A percentile compares a stretch with the other conserved stretches of the same genome.
Evolutionary conservation across 2,888 invertebrate genomes (phyloP).

Genomic region (Slavum lentiscoides): DNA sequence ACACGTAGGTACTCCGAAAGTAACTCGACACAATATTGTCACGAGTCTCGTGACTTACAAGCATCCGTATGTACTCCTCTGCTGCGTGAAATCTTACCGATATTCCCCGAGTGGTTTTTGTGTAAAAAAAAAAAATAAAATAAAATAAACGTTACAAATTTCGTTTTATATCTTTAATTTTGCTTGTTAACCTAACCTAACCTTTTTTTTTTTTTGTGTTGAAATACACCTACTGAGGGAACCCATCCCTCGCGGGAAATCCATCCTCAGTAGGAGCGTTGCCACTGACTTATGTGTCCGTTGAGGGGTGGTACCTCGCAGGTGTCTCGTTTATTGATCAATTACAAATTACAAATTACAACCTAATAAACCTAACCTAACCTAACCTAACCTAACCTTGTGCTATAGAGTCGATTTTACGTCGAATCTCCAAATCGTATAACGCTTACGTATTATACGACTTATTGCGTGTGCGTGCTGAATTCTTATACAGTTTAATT

Average conservation of each 20-base stretch:
- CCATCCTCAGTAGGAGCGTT: not conserved
- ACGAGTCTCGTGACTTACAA: not conserved
- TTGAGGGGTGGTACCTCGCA: not conserved
- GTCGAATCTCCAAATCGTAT: too few relatives aligned
- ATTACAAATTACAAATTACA: not conserved
- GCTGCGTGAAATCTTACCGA: conserved; percentile 9
- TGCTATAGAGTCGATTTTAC: too few relatives aligned
- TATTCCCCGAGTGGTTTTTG: conserved; percentile 16
- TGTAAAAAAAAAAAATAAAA: conserved; percentile 12
- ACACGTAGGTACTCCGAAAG: conserved; percentile 9
- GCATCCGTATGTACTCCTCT: not conserved
- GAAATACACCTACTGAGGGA: too few relatives aligned
- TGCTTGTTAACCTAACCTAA: not conserved
- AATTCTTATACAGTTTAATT: too few relatives aligned
- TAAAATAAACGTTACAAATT: not conserved
- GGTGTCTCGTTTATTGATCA: not conserved
- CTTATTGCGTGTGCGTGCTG: too few relatives aligned
- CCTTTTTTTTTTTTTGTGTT: too few relatives aligned
- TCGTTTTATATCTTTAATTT: conserved; percentile 6
- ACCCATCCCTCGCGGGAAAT: too few relatives aligned
- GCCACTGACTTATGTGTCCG: not conserved
- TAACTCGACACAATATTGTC: conserved; percentile 11
- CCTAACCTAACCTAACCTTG: too few relatives aligned
- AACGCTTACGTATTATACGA: too few relatives aligned
- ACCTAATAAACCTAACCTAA: too few relatives aligned